Evolutionary conservation across 2,888 invertebrate genomes (phyloP).

Genomic region (Labia minor): DNA sequence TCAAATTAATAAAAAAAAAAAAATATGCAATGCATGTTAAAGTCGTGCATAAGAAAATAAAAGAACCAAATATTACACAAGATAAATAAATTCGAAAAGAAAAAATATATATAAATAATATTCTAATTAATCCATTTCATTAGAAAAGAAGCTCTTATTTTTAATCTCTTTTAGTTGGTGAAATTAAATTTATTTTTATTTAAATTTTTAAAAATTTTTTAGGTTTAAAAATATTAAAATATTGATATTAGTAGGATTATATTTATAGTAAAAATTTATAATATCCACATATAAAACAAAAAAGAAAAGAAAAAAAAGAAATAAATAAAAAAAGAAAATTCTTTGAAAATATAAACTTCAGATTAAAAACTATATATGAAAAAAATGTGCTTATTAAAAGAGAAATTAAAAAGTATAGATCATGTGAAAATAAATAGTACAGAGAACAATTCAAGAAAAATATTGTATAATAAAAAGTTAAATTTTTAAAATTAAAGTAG

Average conservation of each 20-base stretch:
- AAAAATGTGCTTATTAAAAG: too few relatives aligned
- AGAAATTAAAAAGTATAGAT: too few relatives aligned
- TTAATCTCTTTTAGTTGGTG: background rate
- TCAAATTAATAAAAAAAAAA: background rate
- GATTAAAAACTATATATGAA: too few relatives aligned
- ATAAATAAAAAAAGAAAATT: too few relatives aligned
- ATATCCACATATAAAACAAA: background rate
- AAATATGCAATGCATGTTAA: background rate
- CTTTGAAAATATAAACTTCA: too few relatives aligned
- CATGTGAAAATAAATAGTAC: too few relatives aligned
- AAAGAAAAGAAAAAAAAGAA: too few relatives aligned
- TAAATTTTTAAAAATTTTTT: background rate
- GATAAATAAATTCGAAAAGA: background rate
- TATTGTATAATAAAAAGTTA: too few relatives aligned
- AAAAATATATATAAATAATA: background rate
- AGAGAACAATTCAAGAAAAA: too few relatives aligned
- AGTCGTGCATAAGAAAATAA: conserved; percentile 1
- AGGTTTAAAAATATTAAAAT: background rate
- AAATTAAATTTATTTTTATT: background rate
- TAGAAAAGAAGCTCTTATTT: conserved; percentile 16
- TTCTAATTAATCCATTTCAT: conserved; percentile 15
- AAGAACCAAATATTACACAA: background rate
- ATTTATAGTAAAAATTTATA: background rate
- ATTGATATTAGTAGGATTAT: too few relatives aligned
- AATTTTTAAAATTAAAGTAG: too few relatives aligned